These are phyloP conservation scores for Oligia fasciuncula DNA, from an alignment of 2,888 invertebrate species.

Conservation along the genomic window DNA sequence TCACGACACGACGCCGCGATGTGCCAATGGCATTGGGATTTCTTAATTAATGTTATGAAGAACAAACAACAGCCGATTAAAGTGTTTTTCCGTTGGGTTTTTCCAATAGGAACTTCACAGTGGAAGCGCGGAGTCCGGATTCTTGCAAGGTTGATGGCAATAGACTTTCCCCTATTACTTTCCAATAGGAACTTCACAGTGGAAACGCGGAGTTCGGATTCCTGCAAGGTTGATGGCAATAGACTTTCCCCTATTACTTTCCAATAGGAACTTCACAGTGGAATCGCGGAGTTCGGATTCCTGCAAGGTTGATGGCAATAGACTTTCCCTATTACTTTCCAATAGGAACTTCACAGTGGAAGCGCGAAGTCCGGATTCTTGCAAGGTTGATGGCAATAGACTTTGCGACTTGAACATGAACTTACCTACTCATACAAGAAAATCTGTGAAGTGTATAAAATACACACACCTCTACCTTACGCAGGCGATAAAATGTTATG, in stretches of 20 bases:
- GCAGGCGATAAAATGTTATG: neutral
- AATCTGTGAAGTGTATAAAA: neutral
- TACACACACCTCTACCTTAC: neutral
- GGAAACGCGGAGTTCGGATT: too few species aligned
- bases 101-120: neutral
- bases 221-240: too few species aligned
- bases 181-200: too few species aligned
- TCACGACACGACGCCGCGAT: neutral
- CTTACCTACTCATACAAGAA: neutral
- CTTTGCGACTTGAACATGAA: neutral
- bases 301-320: neutral
- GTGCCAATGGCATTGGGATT: neutral
- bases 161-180: too few species aligned
- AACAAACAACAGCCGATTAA: conserved; percentile 1
- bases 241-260: neutral
- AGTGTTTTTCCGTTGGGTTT: conserved; percentile 4
- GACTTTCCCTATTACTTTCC: too few species aligned
- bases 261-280: neutral
- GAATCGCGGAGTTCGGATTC: neutral
- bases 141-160: neutral
- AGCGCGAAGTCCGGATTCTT: too few species aligned
- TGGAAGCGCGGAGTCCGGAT: neutral
- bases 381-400: too few species aligned
- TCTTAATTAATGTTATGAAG: neutral
- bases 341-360: too few species aligned